Evolutionary conservation across 1,140 invertebrate genomes (phyloP), one percentile per base, ranked within the genome.

Genomic region (Streblospio benedicti): DNA sequence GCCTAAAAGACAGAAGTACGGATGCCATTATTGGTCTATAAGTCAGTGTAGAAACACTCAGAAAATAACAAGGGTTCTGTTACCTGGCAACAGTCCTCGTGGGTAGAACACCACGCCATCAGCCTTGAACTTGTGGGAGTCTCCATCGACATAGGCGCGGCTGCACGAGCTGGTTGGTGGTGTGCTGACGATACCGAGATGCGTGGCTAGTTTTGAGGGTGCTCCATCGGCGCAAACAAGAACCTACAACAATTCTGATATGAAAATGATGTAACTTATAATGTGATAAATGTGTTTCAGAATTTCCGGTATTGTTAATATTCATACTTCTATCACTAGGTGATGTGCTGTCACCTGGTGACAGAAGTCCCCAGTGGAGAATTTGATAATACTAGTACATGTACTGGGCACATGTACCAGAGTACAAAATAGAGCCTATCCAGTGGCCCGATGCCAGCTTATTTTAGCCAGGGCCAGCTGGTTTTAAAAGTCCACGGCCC

Each of bases 201-300:
- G 55, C 33, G 65, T 71, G 9, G 67, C 71, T 9, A 72, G 58
- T 38, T 64, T 60, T 6, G 71, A 72, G 0, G 69, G 64, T 6
- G 71, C 67, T 30, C 71, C 71, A 62, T 72, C 71, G 2, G 69
- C 65, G 68, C 71, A 71, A 6, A 72, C 65, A 53, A 72, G 56
- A 14, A 72, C 65, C 71, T 72, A 33, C 0, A 25, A 55, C 23
- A 51, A 32, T 16, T 43, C 41, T n/a, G n/a, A n/a, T n/a, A n/a
- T n/a, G n/a, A 0, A 27, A 3, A 63, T n/a, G 16, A 50, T 12
- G 9, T 28, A 9, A 50, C 35, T 12, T 9, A 41, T 18, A 41
- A 41, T 41, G n/a, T 18, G n/a, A 41, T 12, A 41, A 41, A 12
- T 12, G 12, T 41, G n/a, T n/a, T n/a, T n/a, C n/a, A n/a, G n/a